Base-by-base conservation (phyloP, 2,797 vertebrate species). In the Parauchenoglanis ngamensis region DNA sequence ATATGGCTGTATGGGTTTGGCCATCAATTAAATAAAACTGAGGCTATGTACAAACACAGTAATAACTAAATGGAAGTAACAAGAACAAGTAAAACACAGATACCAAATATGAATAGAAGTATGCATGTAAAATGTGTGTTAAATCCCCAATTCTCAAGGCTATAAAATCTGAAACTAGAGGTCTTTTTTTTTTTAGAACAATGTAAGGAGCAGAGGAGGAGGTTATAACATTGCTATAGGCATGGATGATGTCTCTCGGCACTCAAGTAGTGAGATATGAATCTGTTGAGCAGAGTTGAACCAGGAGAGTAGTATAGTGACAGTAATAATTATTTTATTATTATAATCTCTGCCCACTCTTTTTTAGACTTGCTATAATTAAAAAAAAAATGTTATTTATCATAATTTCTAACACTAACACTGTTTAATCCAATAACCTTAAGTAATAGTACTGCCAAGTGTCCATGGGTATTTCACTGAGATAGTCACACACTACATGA, bases 401-500 rank as follows among this genome's bases (percentile, higher is more conserved):
- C 28, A 67, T 84, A 25, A 46, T 5, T 75, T 44, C 49, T 87
- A 63, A 52, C 49, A 23, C 49, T 13, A 57, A 56, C 61, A 56
- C 19, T 44, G 2, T 52, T 68, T 52, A 56, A 23, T 65, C 23
- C 6, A 31, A 31, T 68, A 46, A 57, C 46, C 83, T 77, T 49
- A 68, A 84, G 31, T 68, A 54, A 23, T 28, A 67, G 8, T 6
- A 7, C 6, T 68, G 52, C 80, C 44, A 78, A 84, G 61, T 77
- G 46, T 61, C 65, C 28, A 78, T 23, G 25, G 21, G 44, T 31
- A 77, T 77, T 87, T 84, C 81, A 68, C 70, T 84, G 49, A 85
- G 56, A 85, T 79, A 83, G n/a, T 87, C 40, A 72, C 19, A 77
- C 25, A 28, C 52, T 70, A 57, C 52, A 84, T 28, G 35, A 79